Conservation (phyloP, 92 coral and sea anemone species). For the Epizoanthus rinbou region DNA sequence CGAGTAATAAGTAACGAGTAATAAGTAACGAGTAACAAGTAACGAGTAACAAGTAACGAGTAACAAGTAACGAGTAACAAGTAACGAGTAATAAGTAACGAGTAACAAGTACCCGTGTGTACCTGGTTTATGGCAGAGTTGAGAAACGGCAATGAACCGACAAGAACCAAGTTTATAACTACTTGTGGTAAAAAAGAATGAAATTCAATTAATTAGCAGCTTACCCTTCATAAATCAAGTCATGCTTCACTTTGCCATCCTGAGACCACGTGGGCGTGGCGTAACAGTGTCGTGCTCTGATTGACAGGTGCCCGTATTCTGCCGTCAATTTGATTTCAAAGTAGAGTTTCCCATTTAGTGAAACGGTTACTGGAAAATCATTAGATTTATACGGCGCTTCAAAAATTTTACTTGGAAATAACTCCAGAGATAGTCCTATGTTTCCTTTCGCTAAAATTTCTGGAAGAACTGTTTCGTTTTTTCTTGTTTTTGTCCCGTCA, state of each 20-base stretch:
- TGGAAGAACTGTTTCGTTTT: constrained; percentile 27
- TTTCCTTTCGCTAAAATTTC: constrained; percentile 19
- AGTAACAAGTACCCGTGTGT: too few relatives aligned
- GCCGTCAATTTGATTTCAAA: constrained; percentile 61
- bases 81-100: too few relatives aligned
- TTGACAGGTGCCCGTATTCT: constrained; percentile 57
- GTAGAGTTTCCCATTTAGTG: constrained; percentile 60
- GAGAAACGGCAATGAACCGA: too few relatives aligned
- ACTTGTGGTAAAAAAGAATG: not conserved
- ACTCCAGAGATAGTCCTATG: constrained; percentile 6
- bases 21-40: too few relatives aligned
- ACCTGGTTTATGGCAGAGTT: too few relatives aligned
- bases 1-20: too few relatives aligned
- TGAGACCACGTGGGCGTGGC: constrained; percentile 65
- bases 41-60: too few relatives aligned
- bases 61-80: too few relatives aligned
- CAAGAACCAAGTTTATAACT: too few relatives aligned
- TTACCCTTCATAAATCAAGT: constrained; percentile 31
- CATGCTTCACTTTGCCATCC: constrained; percentile 9
- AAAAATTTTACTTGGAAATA: constrained; percentile 9
- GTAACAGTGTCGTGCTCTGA: constrained; percentile 68
- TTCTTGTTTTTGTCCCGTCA: constrained; percentile 10
- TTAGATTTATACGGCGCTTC: constrained; percentile 7
- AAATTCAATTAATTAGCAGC: not conserved
- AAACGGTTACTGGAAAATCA: constrained; percentile 67